Base-by-base conservation (phyloP, 2,113 vertebrate genomes). In the Eulemur macaco region DNA sequence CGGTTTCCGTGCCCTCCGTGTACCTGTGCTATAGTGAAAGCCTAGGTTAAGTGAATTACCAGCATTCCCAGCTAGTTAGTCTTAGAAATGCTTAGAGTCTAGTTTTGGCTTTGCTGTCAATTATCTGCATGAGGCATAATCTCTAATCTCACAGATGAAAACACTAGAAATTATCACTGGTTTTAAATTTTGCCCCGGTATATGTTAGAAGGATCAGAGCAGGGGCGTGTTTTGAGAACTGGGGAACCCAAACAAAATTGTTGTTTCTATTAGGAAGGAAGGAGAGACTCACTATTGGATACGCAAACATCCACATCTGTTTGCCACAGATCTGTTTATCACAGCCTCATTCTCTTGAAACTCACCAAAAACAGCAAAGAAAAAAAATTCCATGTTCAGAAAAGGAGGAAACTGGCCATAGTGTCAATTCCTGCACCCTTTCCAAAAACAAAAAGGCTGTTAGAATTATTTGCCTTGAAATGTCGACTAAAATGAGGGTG, bases 1-100 rank as follows among this genome's bases (percentile, higher is more conserved):
- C 12, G 5, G n/a, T 21, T 1, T 18, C 29, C 3, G 69, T 0
- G 37, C 8, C 69, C 4, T 13, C 0, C 2, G 20, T 47, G 7
- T 8, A 0, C 27, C 50, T 34, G 31, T 7, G 83, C 5, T 27
- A 0, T 5, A 0, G 5, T 15, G 4, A 23, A 21, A 45, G n/a
- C 12, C 39, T 12, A 2, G 54, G 37, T 13, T 17, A 21, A 25
- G 68, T 1, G 5, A 73, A 8, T 27, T 8, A 14, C 85, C 56
- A 0, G 21, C 45, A 21, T 10, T 4, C 39, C 0, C 34, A 45
- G 64, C 58, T 23, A 8, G 23, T 8, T 9, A 39, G 64, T 64
- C 54, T 37, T 17, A 7, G 54, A 8, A 47, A 3, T 56, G 56
- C 73, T 42, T 5, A 9, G 50, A 77, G 2, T 52, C 37, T 14